A percentile compares a stretch with the other conserved stretches of the same genome.
Conservation (phyloP, 2,797 vertebrate genomes). For the Sternotherus odoratus region DNA sequence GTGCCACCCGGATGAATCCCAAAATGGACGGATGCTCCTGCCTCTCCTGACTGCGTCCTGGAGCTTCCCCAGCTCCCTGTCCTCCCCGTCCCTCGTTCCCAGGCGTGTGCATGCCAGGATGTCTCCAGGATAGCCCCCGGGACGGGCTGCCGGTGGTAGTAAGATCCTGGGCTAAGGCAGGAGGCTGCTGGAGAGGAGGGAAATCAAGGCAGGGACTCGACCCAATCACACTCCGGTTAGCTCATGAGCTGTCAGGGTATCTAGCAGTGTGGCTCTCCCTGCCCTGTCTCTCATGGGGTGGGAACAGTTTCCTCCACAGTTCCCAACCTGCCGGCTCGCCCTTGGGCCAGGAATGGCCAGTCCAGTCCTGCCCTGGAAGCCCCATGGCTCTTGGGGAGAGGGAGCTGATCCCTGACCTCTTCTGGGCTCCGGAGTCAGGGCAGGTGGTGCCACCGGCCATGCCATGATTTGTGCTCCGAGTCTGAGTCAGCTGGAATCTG, state of each 20-base stretch:
- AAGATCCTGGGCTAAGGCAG: not conserved
- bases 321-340: not conserved
- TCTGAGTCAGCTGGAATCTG: not conserved
- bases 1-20: not conserved
- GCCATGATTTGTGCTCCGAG: not conserved
- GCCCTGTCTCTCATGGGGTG: not conserved
- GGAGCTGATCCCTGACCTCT: not conserved
- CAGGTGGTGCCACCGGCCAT: not conserved
- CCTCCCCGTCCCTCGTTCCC: too few relatives aligned
- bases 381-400: too few relatives aligned
- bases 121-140: not conserved
- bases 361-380: not conserved
- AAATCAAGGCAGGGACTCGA: not conserved
- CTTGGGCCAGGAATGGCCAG: accelerated
- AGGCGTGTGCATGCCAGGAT: too few relatives aligned
- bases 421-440: not conserved
- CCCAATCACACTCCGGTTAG: not conserved
- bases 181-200: too few relatives aligned
- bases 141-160: not conserved
- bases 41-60: not conserved
- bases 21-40: not conserved
- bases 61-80: not conserved
- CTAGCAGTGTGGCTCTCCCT: not conserved
- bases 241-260: not conserved
- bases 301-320: not conserved